Percentiles rank a stretch among this genome's conserved stretches.
These are phyloP conservation scores for Teinopalpus imperialis DNA, from an alignment of 2,888 invertebrate genomes.

Conservation along the genomic window DNA sequence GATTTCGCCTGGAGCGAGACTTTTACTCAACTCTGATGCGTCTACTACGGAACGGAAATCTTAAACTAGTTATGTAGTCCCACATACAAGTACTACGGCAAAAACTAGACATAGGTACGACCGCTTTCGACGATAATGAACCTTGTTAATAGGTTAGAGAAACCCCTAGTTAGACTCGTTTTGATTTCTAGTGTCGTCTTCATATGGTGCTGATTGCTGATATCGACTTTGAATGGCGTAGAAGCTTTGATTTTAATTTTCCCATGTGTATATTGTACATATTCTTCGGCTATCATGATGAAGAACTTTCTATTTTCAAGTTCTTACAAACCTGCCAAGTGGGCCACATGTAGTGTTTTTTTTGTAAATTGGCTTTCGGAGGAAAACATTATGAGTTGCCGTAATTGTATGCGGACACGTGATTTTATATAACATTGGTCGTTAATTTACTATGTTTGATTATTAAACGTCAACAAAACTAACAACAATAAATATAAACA, in stretches of 20 bases:
- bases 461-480: too few species aligned
- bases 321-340: neutral
- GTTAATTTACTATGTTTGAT: too few species aligned
- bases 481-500: too few species aligned
- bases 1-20: conserved; percentile 67
- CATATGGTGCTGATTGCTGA: conserved; percentile 63
- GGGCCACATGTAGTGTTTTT: conserved; percentile 2
- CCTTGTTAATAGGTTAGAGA: conserved; percentile 75
- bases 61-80: conserved; percentile 62
- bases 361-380: neutral
- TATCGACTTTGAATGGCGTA: conserved; percentile 24
- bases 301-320: conserved; percentile 24
- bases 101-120: conserved; percentile 64
- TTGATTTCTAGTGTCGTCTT: conserved; percentile 62
- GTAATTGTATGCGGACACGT: too few species aligned
- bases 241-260: conserved; percentile 5
- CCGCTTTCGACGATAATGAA: conserved; percentile 73
- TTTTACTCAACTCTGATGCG: conserved; percentile 59
- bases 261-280: neutral
- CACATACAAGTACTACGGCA: conserved; percentile 64
- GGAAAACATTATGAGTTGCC: too few species aligned
- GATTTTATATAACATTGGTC: too few species aligned
- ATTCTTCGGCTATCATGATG: conserved; percentile 1
- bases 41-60: conserved; percentile 59
- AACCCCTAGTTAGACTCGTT: conserved; percentile 40